Evolutionary conservation across 2,797 vertebrate species (phyloP).

Genomic region (Jordanella pulchra): DNA sequence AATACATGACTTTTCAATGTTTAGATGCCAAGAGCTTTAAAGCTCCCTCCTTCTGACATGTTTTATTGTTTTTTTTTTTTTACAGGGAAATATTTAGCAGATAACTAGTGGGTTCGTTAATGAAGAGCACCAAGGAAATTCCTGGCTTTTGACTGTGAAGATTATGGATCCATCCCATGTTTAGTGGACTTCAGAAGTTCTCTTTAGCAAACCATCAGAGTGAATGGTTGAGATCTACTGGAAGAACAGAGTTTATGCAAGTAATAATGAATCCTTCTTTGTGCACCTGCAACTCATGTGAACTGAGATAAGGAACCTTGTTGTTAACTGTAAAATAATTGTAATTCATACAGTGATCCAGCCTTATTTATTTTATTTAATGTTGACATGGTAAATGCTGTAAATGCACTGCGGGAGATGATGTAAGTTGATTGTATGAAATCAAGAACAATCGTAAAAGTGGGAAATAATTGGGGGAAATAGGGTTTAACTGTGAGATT

Average conservation of each 20-base stretch:
- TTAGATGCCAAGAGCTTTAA: too few species aligned
- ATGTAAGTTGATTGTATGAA: conserved; percentile 59
- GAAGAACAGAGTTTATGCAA: conserved; percentile 77
- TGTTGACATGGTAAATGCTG: conserved; percentile 49
- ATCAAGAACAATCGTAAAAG: conserved; percentile 59
- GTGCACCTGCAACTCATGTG: conserved; percentile 50
- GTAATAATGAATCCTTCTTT: conserved; percentile 64
- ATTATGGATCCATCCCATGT: conserved; percentile 57
- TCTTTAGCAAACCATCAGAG: conserved; percentile 38
- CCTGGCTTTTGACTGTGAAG: conserved; percentile 71
- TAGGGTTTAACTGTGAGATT: conserved; percentile 31
- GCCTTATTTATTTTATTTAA: conserved; percentile 67
- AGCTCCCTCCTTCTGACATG: conserved; percentile 22
- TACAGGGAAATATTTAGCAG: conserved; percentile 97
- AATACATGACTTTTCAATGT: not conserved
- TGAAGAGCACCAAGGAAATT: conserved; percentile 50
- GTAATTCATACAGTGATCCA: conserved; percentile 68
- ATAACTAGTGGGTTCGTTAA: conserved; percentile 85
- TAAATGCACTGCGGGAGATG: conserved; percentile 65
- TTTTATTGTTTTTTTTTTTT: conserved; percentile 16
- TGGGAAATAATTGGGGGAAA: conserved; percentile 40
- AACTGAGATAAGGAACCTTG: conserved; percentile 48
- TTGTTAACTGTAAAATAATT: conserved; percentile 47
- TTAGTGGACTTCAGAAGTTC: conserved; percentile 50
- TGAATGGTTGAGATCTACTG: conserved; percentile 37